Evolutionary conservation across 2,113 vertebrate species (phyloP), one percentile per base, ranked within the genome.

Genomic region (Neomonachus schauinslandi): DNA sequence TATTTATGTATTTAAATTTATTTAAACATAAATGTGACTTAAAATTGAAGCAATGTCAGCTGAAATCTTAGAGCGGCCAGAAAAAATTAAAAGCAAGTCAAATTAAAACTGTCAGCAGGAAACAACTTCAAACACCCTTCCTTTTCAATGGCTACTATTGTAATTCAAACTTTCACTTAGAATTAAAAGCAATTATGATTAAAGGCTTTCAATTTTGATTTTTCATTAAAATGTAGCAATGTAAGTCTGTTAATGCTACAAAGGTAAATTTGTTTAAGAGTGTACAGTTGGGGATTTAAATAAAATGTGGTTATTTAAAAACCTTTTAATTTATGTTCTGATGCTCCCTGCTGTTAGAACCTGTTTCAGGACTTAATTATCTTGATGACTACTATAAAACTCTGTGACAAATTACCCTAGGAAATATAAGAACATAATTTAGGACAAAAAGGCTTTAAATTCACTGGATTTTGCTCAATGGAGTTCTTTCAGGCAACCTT

Each of bases 231-330:
- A 89, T 21, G 13, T 51, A 81, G 79, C 67, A 93, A 24, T 87
- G 22, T 92, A 91, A 42, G 18, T 94, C 82, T 97, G 18, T 84
- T 98, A 96, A 91, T 63, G 39, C 57, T 61, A 94, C 79, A 95
- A 98, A 98, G 72, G 49, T 98, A 97, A 97, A 97, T 96, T 98
- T 98, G 33, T 98, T 98, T 98, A 92, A 98, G 72, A 91, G 80
- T 74, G 13, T 98, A 84, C 53, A 72, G 4, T 80, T 98, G 51
- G 28, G 69, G 33, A 96, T 98, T 98, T 98, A 98, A 98, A 97
- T 98, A 98, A 98, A 98, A 98, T 69, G 46, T 95, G 3, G 51
- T 89, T 96, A 96, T 95, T 97, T 97, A 95, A 98, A 98, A 96
- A 8, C 4, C 21, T 95, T 98, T 97, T 96, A 96, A 96, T 98